These are phyloP conservation scores for Heliothis peltigera DNA, from an alignment of 2,888 invertebrate species.

Conservation along the genomic window DNA sequence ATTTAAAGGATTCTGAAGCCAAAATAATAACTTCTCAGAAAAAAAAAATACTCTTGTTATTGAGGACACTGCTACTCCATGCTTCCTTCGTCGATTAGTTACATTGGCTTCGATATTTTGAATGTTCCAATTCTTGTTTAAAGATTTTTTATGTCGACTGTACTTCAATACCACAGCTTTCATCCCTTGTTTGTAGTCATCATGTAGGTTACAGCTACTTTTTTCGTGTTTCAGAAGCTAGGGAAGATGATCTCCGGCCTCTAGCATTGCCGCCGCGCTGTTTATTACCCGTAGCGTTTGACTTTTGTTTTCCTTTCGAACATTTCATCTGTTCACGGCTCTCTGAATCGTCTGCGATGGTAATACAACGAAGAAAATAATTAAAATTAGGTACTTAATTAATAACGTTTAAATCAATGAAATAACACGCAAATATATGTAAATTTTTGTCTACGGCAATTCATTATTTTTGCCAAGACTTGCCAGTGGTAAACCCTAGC, in stretches of 20 bases:
- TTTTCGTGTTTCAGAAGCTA: not conserved
- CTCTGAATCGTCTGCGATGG: not conserved
- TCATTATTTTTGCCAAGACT: constrained; percentile 28
- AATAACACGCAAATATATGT: too few relatives aligned
- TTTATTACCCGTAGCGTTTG: not conserved
- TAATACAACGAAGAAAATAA: not conserved
- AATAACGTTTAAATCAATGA: too few relatives aligned
- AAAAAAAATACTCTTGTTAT: too few relatives aligned
- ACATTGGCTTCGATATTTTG: too few relatives aligned
- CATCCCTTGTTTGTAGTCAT: too few relatives aligned
- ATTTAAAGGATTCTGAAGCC: too few relatives aligned
- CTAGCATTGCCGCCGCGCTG: not conserved
- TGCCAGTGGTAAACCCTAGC: constrained; percentile 61
- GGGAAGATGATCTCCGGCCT: not conserved
- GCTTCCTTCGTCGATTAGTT: too few relatives aligned
- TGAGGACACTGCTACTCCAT: too few relatives aligned
- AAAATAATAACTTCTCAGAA: too few relatives aligned
- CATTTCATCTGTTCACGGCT: not conserved
- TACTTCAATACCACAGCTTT: too few relatives aligned
- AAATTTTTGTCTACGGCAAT: constrained; percentile 37
- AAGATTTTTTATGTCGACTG: too few relatives aligned
- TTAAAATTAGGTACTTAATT: constrained; percentile 1
- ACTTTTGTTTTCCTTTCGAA: not conserved
- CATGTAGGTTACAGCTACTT: not conserved
- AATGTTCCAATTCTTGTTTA: too few relatives aligned